These are phyloP conservation scores for Eulimnadia texana DNA, from an alignment of 1,140 invertebrate species.

Conservation along the genomic window DNA sequence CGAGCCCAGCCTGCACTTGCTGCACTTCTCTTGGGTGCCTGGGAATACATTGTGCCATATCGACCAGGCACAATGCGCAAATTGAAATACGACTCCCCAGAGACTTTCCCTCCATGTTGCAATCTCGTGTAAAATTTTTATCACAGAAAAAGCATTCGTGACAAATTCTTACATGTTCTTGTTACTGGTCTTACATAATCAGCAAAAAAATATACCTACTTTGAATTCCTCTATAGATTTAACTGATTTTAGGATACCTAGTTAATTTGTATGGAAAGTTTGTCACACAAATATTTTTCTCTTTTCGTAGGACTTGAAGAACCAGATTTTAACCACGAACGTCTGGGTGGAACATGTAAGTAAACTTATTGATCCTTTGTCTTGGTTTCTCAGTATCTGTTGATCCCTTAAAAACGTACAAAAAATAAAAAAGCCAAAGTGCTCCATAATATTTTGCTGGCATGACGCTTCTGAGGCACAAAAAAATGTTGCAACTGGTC, in stretches of 20 bases:
- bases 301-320: constrained; percentile 71
- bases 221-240: too few species aligned
- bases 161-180: not conserved
- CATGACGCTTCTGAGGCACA: too few species aligned
- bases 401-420: too few species aligned
- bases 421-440: too few species aligned
- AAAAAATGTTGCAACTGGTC: too few species aligned
- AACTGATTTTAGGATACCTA: too few species aligned
- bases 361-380: constrained; percentile 30
- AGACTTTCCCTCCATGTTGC: not conserved
- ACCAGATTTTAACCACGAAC: constrained; percentile 91
- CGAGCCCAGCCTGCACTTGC: too few species aligned
- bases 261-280: too few species aligned
- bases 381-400: not conserved
- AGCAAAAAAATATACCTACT: too few species aligned
- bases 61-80: not conserved
- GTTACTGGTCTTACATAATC: too few species aligned
- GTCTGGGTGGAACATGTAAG: constrained; percentile 91
- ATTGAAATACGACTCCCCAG: not conserved
- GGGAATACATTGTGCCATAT: not conserved
- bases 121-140: not conserved
- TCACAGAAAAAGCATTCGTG: not conserved
- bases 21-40: not conserved
- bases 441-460: too few species aligned
- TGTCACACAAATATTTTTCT: constrained; percentile 10